Conservation (phyloP, 2,113 vertebrate species). For the Hoplias malabaricus region DNA sequence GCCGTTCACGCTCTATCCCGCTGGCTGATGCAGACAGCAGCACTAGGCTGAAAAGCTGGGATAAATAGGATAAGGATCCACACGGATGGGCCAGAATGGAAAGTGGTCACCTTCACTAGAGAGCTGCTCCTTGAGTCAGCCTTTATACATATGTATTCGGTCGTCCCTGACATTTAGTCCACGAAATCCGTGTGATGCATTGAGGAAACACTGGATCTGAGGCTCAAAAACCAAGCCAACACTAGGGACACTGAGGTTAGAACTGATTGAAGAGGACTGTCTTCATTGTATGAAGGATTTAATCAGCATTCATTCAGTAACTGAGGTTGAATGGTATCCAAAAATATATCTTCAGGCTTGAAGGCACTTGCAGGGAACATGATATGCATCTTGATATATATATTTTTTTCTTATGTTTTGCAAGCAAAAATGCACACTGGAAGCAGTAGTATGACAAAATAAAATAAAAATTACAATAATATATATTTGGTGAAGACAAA, state of each 20-base stretch:
- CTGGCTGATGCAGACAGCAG: not conserved
- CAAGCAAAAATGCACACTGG: no score
- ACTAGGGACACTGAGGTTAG: not conserved
- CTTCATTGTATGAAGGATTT: not conserved
- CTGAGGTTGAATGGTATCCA: not conserved
- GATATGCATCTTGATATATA: not conserved
- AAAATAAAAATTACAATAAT: no score
- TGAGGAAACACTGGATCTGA: conserved; percentile 4
- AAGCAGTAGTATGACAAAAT: no score
- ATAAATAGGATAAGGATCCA: conserved; percentile 26
- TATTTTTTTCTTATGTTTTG: not conserved
- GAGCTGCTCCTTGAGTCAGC: not conserved
- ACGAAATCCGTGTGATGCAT: conserved; percentile 23
- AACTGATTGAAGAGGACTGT: not conserved
- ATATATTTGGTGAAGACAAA: no score
- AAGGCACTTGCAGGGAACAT: not conserved
- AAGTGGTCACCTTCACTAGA: conserved; percentile 17
- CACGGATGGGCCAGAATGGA: conserved; percentile 22
- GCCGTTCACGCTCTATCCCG: conserved; percentile 16
- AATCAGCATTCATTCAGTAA: not conserved
- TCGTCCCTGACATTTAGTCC: conserved; percentile 8
- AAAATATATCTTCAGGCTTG: not conserved
- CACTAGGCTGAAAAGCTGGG: not conserved
- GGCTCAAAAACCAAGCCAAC: conserved; percentile 8
- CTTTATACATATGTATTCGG: conserved; percentile 31